phyloP scores from a whole-genome alignment of 2,113 vertebrate species.

The Petaurus breviceps region DNA sequence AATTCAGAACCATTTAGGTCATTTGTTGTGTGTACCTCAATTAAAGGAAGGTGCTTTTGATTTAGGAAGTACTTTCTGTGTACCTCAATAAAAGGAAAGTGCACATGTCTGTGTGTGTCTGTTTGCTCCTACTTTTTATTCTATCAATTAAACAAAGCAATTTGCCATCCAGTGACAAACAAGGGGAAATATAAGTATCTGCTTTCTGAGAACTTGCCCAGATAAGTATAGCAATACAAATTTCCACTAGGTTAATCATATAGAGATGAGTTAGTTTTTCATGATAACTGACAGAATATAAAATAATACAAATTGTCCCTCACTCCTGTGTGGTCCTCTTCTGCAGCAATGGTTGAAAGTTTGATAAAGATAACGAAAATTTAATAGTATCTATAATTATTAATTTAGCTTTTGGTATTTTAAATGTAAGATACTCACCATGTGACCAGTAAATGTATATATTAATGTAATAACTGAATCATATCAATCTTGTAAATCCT shows the following conservation, averaged over 20 bases:
- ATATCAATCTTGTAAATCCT: not conserved
- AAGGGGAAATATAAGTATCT: not conserved
- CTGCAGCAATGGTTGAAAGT: not conserved
- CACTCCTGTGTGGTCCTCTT: not conserved
- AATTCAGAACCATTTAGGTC: not conserved
- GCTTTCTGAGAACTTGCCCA: not conserved
- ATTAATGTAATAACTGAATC: not conserved
- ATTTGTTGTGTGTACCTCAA: not conserved
- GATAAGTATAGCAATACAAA: not conserved
- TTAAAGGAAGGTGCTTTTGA: too few relatives aligned
- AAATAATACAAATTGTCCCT: not conserved
- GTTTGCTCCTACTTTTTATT: not conserved
- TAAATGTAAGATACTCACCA: not conserved
- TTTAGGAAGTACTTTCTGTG: not conserved
- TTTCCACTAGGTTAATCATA: not conserved
- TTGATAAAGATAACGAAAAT: not conserved
- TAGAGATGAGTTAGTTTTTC: not conserved
- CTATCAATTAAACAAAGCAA: not conserved
- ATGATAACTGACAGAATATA: not conserved
- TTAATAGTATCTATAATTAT: not conserved
- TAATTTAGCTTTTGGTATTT: not conserved
- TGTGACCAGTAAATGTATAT: not conserved
- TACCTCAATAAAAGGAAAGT: not conserved
- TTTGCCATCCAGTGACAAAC: not conserved
- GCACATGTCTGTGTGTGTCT: not conserved